Evolutionary conservation across 2,113 vertebrate species (phyloP), one percentile per base, ranked within the genome.

Genomic region (Harpagus bidentatus): DNA sequence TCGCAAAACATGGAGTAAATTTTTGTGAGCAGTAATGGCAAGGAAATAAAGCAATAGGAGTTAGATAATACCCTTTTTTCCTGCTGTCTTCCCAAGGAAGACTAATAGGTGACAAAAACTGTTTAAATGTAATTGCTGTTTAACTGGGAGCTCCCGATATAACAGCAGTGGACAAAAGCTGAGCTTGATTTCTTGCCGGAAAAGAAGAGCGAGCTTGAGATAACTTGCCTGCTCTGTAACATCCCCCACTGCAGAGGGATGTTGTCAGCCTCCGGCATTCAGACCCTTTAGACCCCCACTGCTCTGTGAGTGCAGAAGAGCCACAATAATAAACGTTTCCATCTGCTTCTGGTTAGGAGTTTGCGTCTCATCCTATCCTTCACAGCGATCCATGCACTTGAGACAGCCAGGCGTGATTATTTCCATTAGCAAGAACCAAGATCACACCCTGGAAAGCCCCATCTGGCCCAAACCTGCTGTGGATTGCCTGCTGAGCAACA

Each of bases 271-370:
- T 77, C 65, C 3, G 2, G 76, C 16, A 8, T 71, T 76, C 56
- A 79, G 80, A 78, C 56, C 63, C 69, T 78, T 81, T n/a, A 81
- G 76, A 92, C 56, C 81, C 82, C 65, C 56, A 79, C 25, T 0
- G 48, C 45, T 84, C 48, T 58, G 13, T 20, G 36, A 81, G 48
- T 79, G 53, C 31, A 29, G 29, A 89, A 82, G 45, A 96, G 72
- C 77, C 53, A 69, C 74, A 82, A 66, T 69, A 90, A 88, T 95
- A 79, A 72, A 81, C 50, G 31, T 81, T 95, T 67, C 94, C 95
- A 86, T 93, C 95, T 97, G 94, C 77, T 92, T 69, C 86, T 91
- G 69, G 18, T 94, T 95, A 89, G 73, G 66, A 77, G 53, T 66
- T 80, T 79, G 73, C 7, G 2, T 69, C 86, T 91, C 48, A 58